Base-by-base conservation (phyloP, 1,140 invertebrate genomes). In the Drosophila murphyi region DNA sequence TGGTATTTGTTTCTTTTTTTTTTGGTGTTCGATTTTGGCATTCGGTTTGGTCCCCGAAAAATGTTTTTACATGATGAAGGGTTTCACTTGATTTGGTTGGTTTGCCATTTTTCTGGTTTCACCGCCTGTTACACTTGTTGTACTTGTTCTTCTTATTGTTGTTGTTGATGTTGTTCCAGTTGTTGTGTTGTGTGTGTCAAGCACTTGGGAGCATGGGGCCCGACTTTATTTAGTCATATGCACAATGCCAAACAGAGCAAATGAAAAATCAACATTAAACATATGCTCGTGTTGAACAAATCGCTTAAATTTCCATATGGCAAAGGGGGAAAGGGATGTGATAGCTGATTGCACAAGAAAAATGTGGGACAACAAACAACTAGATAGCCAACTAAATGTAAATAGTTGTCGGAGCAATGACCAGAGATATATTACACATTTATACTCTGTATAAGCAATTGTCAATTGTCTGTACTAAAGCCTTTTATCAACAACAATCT, bases 51-150 rank as follows among this genome's bases (percentile, higher is more conserved):
- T 7, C 67, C 5, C 67, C 72, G 68, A 67, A 86, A 87, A 87
- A 82, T 82, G 82, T 87, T 85, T 85, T 67, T 48, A 86, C 63
- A 77, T 82, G 69, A 83, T 88, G 83, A 88, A 88, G 82, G 82
- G 82, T 87, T 87, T 87, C 83, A 88, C 83, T 87, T 88, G 80
- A 83, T 87, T 87, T 87, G 83, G 76, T 82, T 79, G 76, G 68
- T 68, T 74, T 88, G 83, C 72, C 82, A 80, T 87, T 87, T 88
- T 81, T 88, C 83, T 80, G 83, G 82, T 82, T 87, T 88, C 83
- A 59, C 82, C 67, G 76, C 72, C 51, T 74, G 72, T 85, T 77
- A 64, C 63, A 56, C 43, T 60, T 67, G 82, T 68, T 68, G 61
- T 54, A 63, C 50, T 73, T 64, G 70, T 55, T 41, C 43, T 5